These are phyloP conservation scores for Gymnobelideus leadbeateri DNA, from an alignment of 2,113 vertebrate genomes.

Conservation along the genomic window DNA sequence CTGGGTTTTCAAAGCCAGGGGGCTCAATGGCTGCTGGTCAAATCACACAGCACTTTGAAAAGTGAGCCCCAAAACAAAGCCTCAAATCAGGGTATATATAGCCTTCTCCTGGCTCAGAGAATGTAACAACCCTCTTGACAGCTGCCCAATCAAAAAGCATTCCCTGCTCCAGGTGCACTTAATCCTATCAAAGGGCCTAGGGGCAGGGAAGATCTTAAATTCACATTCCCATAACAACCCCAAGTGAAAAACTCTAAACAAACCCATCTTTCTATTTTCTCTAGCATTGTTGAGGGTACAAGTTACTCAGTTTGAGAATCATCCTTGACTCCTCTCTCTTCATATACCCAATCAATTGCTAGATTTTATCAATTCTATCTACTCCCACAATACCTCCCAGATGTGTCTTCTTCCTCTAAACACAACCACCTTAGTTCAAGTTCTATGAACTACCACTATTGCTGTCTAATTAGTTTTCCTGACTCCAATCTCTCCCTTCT, in stretches of 20 bases:
- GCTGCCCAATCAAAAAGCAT: too few relatives aligned
- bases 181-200: too few relatives aligned
- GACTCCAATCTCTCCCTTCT: background rate
- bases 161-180: too few relatives aligned
- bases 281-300: background rate
- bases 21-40: too few relatives aligned
- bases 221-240: too few relatives aligned
- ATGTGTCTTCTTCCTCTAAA: background rate
- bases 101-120: too few relatives aligned
- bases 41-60: too few relatives aligned
- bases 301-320: background rate
- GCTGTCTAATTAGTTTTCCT: background rate
- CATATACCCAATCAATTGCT: background rate
- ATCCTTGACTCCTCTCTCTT: background rate
- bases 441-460: background rate
- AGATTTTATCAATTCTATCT: background rate
- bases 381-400: background rate
- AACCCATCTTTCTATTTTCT: background rate
- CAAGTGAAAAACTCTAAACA: background rate
- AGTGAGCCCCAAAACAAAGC: too few relatives aligned
- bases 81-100: too few relatives aligned
- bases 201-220: too few relatives aligned
- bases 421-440: background rate
- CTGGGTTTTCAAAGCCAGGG: too few relatives aligned
- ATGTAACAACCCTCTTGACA: too few relatives aligned